Base-by-base conservation (phyloP, 2,113 vertebrate genomes). In the Corvus hawaiiensis region DNA sequence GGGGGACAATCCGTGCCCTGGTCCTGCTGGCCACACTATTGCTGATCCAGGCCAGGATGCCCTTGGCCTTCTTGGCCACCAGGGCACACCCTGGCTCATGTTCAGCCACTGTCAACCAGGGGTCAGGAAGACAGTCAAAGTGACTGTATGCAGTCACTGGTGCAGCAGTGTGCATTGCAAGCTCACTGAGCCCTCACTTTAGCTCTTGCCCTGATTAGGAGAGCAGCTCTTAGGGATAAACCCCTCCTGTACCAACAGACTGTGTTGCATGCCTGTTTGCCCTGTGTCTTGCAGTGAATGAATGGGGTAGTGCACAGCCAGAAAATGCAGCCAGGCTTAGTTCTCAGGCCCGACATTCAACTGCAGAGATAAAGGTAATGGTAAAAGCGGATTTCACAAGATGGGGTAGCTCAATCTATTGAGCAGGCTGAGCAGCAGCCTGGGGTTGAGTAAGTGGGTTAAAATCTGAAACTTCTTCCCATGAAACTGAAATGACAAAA, bases 111-210 rank as follows among this genome's bases (percentile, higher is more conserved):
- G 10, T 17, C 7, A 30, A 0, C 27, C 21, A 54, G 17, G 20
- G 27, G 1, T 27, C 26, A 54, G 30, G n/a, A 32, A 37, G 33
- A 16, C 5, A 27, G 23, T 19, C 6, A 14, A 5, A 58, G 32
- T 6, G 6, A 2, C 49, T 10, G 3, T 4, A 5, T 3, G 0
- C 1, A 13, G 21, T 54, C 16, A 10, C 24, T 0, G 2, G 28
- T 3, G 2, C 18, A 44, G 19, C 37, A 16, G 11, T 4, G 14
- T 5, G 37, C 41, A 9, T 1, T 41, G n/a, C 30, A 54, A 30
- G 16, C 55, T 46, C 30, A 3, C n/a, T 6, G 41, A 54, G 10
- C 6, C 17, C n/a, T 13, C 13, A 1, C 10, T 62, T 26, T 28
- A 26, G 8, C 23, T 44, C 41, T 52, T 49, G 24, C 8, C 6